A percentile compares a stretch with the other conserved stretches of the same genome.
Evolutionary conservation across 2,797 vertebrate genomes (phyloP).

Genomic region (Apogon hyalosoma): DNA sequence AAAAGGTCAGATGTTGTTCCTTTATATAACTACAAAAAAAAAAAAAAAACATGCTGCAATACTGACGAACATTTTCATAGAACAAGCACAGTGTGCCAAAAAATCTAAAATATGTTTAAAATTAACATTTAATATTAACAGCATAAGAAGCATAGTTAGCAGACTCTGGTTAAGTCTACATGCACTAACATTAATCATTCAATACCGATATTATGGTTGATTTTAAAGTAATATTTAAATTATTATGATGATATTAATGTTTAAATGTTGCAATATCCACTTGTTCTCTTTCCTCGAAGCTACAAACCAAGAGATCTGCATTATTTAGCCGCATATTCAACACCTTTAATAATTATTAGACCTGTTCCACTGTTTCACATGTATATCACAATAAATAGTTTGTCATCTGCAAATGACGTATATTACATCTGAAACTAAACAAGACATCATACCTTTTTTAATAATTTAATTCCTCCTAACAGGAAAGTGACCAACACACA

Average conservation of each 20-base stretch:
- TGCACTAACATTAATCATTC: too few relatives aligned
- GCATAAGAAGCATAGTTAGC: neutral
- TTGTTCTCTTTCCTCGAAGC: too few relatives aligned
- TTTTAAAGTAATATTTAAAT: too few relatives aligned
- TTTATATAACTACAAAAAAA: neutral
- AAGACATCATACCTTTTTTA: conserved; percentile 14
- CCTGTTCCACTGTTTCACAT: neutral
- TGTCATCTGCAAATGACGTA: conserved; percentile 1
- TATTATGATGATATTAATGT: too few relatives aligned
- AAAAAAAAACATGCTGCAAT: neutral
- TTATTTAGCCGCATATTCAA: neutral
- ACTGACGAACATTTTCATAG: neutral
- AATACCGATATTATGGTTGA: too few relatives aligned
- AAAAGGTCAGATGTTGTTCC: conserved; percentile 88
- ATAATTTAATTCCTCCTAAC: conserved; percentile 2
- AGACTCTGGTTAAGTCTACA: neutral
- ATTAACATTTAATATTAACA: neutral
- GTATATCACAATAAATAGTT: conserved; percentile 10
- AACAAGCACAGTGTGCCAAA: too few relatives aligned
- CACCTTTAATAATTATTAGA: neutral
- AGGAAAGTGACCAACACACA: conserved; percentile 3
- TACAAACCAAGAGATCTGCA: neutral
- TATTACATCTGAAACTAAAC: conserved; percentile 6
- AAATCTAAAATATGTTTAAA: neutral
- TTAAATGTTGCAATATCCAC: too few relatives aligned